Conservation (phyloP, 35 echinoderm and acorn worm genomes). For the Lytechinus variegatus region DNA sequence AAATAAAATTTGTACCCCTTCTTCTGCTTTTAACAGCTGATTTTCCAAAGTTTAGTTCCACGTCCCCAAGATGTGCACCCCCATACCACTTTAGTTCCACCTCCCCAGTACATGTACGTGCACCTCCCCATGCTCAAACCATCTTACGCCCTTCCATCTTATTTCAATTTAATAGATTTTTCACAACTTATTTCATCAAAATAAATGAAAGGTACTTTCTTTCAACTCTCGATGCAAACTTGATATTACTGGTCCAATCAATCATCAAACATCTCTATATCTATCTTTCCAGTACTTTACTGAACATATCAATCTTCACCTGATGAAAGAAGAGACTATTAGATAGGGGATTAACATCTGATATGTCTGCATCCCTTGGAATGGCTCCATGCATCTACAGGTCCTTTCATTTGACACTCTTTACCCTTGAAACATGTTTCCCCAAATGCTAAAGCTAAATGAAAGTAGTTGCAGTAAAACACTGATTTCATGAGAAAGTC, state of each 20-base stretch:
- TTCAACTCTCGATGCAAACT: neutral
- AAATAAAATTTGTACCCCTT: no score
- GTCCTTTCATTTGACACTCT: no score
- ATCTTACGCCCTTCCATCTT: neutral
- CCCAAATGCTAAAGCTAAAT: no score
- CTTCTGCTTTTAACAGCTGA: no score
- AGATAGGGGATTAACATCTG: neutral
- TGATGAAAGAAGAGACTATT: neutral
- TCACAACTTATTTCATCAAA: neutral
- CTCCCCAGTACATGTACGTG: neutral
- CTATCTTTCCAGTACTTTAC: neutral
- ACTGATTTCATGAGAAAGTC: no score
- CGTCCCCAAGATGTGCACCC: neutral
- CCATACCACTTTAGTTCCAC: neutral
- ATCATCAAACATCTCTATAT: neutral
- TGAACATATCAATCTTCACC: neutral
- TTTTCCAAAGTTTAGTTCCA: no score
- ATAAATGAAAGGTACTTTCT: neutral
- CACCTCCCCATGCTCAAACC: no score
- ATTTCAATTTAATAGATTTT: no score
- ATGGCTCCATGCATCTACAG: neutral
- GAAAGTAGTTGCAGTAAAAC: no score
- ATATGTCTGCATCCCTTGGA: neutral
- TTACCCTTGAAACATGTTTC: no score
- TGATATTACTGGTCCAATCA: neutral